Evolutionary conservation across 2,113 vertebrate genomes (phyloP).

Genomic region (Chelonoidis abingdonii): DNA sequence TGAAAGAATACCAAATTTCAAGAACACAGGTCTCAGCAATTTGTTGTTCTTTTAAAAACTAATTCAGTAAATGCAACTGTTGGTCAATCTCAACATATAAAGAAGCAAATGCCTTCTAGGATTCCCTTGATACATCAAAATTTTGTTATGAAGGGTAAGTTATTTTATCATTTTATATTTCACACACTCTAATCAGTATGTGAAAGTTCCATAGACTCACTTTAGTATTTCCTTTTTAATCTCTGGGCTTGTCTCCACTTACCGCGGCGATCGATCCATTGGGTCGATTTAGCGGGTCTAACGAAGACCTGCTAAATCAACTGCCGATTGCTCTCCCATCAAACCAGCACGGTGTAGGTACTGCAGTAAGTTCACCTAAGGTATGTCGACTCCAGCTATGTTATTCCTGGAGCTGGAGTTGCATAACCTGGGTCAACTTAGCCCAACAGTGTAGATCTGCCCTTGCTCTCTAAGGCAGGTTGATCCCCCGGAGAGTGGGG

Average conservation of each 20-base stretch:
- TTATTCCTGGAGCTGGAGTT: too few relatives aligned
- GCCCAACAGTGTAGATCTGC: too few relatives aligned
- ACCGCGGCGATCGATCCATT: background rate
- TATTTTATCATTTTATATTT: background rate
- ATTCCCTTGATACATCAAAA: background rate
- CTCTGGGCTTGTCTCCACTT: background rate
- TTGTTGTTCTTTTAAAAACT: background rate
- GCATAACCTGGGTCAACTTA: too few relatives aligned
- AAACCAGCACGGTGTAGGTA: too few relatives aligned
- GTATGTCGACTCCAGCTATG: too few relatives aligned
- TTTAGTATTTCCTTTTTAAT: background rate
- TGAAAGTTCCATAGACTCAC: background rate
- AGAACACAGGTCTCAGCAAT: background rate
- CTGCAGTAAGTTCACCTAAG: too few relatives aligned
- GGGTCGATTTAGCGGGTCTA: too few relatives aligned
- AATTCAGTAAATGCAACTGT: background rate
- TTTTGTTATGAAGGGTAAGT: background rate
- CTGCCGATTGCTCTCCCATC: too few relatives aligned
- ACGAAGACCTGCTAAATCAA: too few relatives aligned
- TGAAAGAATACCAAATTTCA: conserved; percentile 10
- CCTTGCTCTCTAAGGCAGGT: too few relatives aligned
- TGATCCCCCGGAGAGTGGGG: too few relatives aligned
- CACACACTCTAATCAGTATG: background rate
- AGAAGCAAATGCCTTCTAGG: fast-evolving
- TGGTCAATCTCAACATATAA: background rate